A percentile compares a stretch with the other conserved stretches of the same genome.
Evolutionary conservation across 2,888 invertebrate species (phyloP).

Genomic region (Pseudoips prasinana): DNA sequence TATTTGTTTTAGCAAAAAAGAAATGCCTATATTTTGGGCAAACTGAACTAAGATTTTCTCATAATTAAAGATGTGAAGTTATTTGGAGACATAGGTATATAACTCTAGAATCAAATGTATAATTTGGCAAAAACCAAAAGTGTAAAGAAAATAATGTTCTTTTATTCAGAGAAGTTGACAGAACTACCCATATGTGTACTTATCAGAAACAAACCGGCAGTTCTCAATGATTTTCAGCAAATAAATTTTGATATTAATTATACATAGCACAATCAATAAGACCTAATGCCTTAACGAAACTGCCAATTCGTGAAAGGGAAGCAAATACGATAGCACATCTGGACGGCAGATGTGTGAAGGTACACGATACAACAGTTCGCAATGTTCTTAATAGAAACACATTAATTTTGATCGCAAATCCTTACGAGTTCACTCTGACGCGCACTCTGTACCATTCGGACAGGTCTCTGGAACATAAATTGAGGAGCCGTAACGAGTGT

Average conservation of each 20-base stretch:
- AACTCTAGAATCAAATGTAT: conserved; percentile 6
- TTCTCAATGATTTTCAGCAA: conserved; percentile 38
- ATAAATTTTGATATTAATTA: conserved; percentile 20
- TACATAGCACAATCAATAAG: conserved; percentile 23
- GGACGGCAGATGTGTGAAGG: conserved; percentile 78
- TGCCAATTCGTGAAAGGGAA: conserved; percentile 73
- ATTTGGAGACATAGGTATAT: conserved; percentile 1
- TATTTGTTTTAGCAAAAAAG: conserved; percentile 12
- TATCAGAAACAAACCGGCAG: conserved; percentile 68
- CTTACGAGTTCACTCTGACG: conserved; percentile 94
- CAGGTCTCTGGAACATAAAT: conserved; percentile 84
- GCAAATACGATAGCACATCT: conserved; percentile 72
- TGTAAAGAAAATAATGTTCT: conserved; percentile 17
- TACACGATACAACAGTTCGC: conserved; percentile 77
- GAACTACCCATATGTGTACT: conserved; percentile 54
- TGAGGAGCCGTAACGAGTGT: conserved; percentile 70
- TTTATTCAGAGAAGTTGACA: conserved; percentile 52
- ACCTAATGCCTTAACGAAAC: conserved; percentile 49
- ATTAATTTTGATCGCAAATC: conserved; percentile 76
- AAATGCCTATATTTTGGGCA: conserved; percentile 15
- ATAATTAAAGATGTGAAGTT: conserved; percentile 2
- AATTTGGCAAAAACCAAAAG: conserved; percentile 15
- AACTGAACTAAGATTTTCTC: conserved; percentile 4
- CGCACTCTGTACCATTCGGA: conserved; percentile 92
- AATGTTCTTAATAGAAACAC: conserved; percentile 74